phyloP scores from a whole-genome alignment of 2,797 vertebrate genomes.

The Malurus leucopterus region DNA sequence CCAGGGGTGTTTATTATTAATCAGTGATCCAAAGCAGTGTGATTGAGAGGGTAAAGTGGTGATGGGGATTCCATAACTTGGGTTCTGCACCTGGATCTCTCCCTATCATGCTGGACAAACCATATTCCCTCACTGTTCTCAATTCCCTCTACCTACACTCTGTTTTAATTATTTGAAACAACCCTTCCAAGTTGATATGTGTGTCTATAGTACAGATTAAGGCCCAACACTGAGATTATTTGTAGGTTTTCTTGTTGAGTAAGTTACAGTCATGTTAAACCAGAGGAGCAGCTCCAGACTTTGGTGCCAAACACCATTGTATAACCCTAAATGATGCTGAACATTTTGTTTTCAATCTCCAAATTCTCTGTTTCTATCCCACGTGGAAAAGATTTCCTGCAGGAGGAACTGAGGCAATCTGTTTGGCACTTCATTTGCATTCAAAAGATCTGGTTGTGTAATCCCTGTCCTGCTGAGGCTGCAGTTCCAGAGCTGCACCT shows the following conservation, averaged over 20 bases:
- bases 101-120: background rate
- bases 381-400: background rate
- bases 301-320: background rate
- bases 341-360: background rate
- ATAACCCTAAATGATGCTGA: background rate
- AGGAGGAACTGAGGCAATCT: background rate
- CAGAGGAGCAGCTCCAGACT: background rate
- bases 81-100: background rate
- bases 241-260: background rate
- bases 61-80: background rate
- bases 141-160: background rate
- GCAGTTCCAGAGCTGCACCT: background rate
- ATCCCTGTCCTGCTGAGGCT: conserved; percentile 2
- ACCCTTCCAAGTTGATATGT: background rate
- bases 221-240: background rate
- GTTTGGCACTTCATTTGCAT: background rate
- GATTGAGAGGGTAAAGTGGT: background rate
- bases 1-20: background rate
- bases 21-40: background rate
- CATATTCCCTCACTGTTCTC: background rate
- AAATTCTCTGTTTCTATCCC: background rate
- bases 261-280: background rate
- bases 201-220: background rate
- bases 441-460: background rate
- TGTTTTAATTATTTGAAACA: background rate